phyloP scores from a whole-genome alignment of 2,888 invertebrate species.

The Gibbula magus region DNA sequence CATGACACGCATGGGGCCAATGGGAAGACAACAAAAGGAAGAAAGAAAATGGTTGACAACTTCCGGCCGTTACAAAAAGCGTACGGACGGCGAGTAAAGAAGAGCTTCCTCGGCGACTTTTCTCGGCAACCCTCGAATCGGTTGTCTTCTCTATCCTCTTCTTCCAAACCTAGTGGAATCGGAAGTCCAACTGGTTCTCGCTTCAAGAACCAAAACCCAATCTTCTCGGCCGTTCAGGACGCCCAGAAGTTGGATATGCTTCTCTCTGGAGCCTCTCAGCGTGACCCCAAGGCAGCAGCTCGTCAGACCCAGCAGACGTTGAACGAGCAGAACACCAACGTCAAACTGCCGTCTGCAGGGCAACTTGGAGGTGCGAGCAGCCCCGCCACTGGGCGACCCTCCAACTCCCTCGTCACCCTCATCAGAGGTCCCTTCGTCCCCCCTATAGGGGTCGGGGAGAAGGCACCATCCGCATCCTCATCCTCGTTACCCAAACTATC shows the following conservation, averaged over 20 bases:
- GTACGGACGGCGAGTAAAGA: background rate
- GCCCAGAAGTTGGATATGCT: background rate
- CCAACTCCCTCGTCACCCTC: background rate
- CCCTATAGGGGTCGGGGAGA: background rate
- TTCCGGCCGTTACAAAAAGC: constrained; percentile 14
- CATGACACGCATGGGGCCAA: background rate
- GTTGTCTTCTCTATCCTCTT: background rate
- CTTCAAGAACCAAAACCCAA: background rate
- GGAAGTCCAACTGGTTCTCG: background rate
- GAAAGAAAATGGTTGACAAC: constrained; percentile 16
- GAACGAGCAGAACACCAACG: background rate
- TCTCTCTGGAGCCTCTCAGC: background rate
- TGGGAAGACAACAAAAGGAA: background rate
- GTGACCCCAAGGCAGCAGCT: background rate
- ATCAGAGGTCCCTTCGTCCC: constrained; percentile 2
- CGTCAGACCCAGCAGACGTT: background rate
- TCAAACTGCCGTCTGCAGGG: background rate
- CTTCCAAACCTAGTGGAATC: background rate
- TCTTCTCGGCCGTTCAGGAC: background rate
- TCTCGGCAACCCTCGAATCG: background rate
- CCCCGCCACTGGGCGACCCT: background rate
- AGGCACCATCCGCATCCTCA: background rate
- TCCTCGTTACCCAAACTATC: background rate
- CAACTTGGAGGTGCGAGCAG: background rate
- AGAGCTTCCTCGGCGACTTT: background rate